phyloP scores from a whole-genome alignment of 2,888 invertebrate genomes.

The Nematopogon swammerdamellus region DNA sequence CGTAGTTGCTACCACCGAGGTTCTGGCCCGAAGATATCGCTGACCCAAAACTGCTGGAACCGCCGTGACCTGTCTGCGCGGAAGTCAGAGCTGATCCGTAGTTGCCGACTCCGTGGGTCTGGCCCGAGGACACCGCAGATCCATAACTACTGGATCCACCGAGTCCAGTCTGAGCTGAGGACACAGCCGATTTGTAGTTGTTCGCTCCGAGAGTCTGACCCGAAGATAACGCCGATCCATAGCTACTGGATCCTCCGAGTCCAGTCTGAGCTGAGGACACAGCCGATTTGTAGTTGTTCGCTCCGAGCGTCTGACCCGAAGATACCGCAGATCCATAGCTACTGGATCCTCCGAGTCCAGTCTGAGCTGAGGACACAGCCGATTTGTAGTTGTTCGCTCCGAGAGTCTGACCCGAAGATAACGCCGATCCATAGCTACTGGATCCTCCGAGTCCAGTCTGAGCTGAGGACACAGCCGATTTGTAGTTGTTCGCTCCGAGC shows the following conservation, averaged over 20 bases:
- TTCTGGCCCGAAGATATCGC: neutral
- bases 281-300: conserved; percentile 13
- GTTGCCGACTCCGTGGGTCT: conserved; percentile 12
- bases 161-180: neutral
- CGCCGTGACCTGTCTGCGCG: neutral
- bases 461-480: conserved; percentile 16
- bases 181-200: neutral
- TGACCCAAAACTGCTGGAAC: neutral
- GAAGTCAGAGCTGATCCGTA: conserved; percentile 16
- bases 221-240: neutral
- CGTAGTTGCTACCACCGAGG: neutral
- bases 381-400: neutral
- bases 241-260: neutral
- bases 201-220: neutral
- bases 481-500: neutral
- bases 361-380: neutral
- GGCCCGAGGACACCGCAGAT: conserved; percentile 24
- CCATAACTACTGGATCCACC: conserved; percentile 14
- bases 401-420: neutral
- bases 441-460: neutral
- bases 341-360: neutral
- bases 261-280: conserved; percentile 10
- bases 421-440: neutral
- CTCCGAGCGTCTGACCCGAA: conserved; percentile 17
- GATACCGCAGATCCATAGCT: conserved; percentile 25